phyloP scores from a whole-genome alignment of 2,797 vertebrate genomes.

The Falco peregrinus region DNA sequence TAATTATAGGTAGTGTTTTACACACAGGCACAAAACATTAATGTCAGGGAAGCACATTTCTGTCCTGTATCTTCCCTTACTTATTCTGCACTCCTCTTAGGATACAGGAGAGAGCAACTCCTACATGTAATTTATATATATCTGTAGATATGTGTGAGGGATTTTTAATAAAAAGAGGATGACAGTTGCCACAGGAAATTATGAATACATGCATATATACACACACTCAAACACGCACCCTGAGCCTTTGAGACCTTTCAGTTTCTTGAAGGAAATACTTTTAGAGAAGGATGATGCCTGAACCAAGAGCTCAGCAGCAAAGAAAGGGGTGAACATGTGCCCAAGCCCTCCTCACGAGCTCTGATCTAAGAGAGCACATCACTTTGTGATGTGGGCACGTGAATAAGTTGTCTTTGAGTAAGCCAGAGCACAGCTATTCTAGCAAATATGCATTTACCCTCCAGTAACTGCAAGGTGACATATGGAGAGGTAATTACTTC shows the following conservation, averaged over 20 bases:
- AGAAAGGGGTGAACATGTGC: background rate
- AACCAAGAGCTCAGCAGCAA: background rate
- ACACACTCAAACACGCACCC: background rate
- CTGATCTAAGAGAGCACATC: background rate
- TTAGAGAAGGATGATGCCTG: background rate
- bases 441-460: background rate
- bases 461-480: background rate
- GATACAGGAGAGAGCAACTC: slow-evolving; percentile 29
- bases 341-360: background rate
- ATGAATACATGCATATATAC: background rate
- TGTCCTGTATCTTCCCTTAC: background rate
- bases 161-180: slow-evolving; percentile 49
- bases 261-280: background rate
- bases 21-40: background rate
- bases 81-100: background rate
- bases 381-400: background rate
- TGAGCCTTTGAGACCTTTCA: slow-evolving; percentile 4
- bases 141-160: background rate
- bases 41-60: background rate
- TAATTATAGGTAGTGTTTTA: background rate
- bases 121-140: slow-evolving; percentile 47
- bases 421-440: background rate
- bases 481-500: background rate
- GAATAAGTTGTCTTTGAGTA: background rate
- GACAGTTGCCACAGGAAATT: slow-evolving; percentile 35